These are phyloP conservation scores for Rhinoderma darwinii DNA, from an alignment of 2,113 vertebrate species.

Conservation along the genomic window DNA sequence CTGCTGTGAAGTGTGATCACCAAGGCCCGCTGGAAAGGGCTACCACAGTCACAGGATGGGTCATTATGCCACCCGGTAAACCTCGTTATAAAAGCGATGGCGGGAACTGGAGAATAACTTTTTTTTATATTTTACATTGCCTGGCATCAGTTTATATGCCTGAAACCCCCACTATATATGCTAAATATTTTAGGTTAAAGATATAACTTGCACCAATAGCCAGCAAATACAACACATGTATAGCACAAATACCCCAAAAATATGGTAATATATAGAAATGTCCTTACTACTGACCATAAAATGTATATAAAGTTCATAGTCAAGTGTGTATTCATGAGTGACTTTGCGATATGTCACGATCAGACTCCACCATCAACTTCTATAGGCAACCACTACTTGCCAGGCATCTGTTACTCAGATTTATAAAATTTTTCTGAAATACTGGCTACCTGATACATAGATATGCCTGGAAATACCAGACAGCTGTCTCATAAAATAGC, in stretches of 20 bases:
- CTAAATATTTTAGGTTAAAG: not conserved
- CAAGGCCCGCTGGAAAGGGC: no score
- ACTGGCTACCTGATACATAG: not conserved
- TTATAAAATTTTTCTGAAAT: not conserved
- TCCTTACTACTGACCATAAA: not conserved
- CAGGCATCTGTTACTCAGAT: not conserved
- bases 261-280: not conserved
- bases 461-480: not conserved
- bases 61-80: no score
- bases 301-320: not conserved
- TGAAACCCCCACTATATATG: not conserved
- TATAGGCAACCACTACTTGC: not conserved
- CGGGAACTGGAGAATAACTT: no score
- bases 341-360: not conserved
- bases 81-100: no score
- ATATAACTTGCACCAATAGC: not conserved
- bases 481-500: not conserved
- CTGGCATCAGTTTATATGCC: not conserved
- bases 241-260: not conserved
- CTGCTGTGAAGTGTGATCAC: no score
- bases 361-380: not conserved
- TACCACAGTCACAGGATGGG: no score
- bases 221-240: not conserved
- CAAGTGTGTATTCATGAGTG: not conserved
- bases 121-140: not conserved